phyloP scores from a whole-genome alignment of 2,113 vertebrate genomes.

The Globicephala melas region DNA sequence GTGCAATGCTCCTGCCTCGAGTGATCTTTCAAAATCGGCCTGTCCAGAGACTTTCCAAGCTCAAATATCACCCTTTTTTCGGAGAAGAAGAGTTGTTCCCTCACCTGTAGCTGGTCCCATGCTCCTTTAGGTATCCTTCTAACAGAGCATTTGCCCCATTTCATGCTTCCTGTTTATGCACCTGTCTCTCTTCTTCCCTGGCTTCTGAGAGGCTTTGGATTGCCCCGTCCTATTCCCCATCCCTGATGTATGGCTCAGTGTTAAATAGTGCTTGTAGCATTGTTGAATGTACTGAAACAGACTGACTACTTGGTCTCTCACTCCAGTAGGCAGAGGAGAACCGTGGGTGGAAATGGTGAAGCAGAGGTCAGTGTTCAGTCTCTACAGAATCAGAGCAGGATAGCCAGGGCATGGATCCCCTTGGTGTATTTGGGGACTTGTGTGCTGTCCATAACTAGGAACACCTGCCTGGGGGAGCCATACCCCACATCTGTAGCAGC shows the following conservation, averaged over 20 bases:
- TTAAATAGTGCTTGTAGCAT: neutral
- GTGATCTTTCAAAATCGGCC: neutral
- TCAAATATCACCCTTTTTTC: neutral
- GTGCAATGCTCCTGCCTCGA: neutral
- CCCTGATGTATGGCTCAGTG: neutral
- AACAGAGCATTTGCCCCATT: neutral
- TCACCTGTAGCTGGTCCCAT: neutral
- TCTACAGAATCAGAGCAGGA: neutral
- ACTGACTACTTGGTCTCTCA: neutral
- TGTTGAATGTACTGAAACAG: neutral
- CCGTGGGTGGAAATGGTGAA: neutral
- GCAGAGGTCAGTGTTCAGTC: neutral
- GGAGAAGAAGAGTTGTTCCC: neutral
- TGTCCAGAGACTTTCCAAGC: neutral
- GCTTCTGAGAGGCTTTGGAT: neutral
- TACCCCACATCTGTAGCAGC: neutral
- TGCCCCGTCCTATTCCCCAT: accelerated
- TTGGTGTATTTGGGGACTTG: neutral
- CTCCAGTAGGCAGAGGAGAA: neutral
- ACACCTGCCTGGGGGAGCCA: neutral
- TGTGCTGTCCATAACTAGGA: neutral
- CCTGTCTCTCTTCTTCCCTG: neutral
- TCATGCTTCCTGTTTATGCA: neutral
- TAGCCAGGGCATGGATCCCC: neutral
- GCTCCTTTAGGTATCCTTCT: neutral